phyloP scores from a whole-genome alignment of 2,888 invertebrate genomes.

The Caenorhabditis sp. region DNA sequence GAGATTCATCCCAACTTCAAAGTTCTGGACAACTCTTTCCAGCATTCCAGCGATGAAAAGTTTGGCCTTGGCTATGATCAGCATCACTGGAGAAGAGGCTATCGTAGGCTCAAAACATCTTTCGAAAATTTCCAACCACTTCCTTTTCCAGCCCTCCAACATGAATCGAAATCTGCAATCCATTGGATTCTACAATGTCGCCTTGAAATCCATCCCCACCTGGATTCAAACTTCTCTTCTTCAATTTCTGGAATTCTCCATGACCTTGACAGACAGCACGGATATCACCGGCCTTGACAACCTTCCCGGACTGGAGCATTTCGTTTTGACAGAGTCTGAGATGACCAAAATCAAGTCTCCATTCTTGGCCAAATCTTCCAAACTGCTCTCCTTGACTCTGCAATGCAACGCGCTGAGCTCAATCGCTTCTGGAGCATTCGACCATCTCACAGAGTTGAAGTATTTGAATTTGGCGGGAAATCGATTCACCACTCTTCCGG shows the following conservation, averaged over 20 bases:
- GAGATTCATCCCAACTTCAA: constrained; percentile 19
- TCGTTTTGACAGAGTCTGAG: constrained; percentile 36
- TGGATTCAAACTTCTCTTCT: constrained; percentile 44
- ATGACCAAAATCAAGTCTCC: constrained; percentile 41
- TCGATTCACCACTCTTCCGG: constrained; percentile 35
- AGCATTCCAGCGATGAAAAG: constrained; percentile 31
- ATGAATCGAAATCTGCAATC: constrained; percentile 39
- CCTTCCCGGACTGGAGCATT: constrained; percentile 50
- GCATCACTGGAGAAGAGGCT: constrained; percentile 29
- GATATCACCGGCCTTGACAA: constrained; percentile 28
- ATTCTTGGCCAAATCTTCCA: constrained; percentile 29
- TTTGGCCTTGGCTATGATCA: constrained; percentile 35
- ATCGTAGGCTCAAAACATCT: constrained; percentile 24
- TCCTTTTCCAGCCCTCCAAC: constrained; percentile 22
- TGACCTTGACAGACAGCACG: constrained; percentile 14
- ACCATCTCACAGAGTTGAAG: constrained; percentile 39
- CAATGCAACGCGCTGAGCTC: constrained; percentile 49
- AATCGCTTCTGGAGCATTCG: constrained; percentile 54
- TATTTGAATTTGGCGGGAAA: constrained; percentile 64
- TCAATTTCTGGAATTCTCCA: constrained; percentile 55
- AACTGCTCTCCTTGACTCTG: constrained; percentile 49
- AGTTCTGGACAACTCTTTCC: constrained; percentile 30
- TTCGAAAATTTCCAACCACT: no score
- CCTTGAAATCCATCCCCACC: constrained; percentile 21
- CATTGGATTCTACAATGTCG: constrained; percentile 46